Base-by-base conservation (phyloP, 2,888 invertebrate genomes). In the Sinohyriopsis cumingii region DNA sequence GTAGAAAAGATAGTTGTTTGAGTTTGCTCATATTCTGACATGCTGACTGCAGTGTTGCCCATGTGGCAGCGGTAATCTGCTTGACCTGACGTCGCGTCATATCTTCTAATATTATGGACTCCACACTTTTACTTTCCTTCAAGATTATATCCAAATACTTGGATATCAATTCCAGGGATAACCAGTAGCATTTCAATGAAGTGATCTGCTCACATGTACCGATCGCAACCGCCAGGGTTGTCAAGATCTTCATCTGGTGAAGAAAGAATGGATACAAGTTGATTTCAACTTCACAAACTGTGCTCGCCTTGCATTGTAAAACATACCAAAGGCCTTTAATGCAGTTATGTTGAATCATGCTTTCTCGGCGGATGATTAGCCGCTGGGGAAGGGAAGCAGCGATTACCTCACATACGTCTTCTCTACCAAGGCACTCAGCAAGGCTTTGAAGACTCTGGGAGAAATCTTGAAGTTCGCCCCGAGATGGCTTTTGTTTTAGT, bases 31-130 rank as follows among this genome's bases (percentile, higher is more conserved):
- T 84, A 65, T 79, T 78, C 56, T 74, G 65, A 65, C 86, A 82
- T 9, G 84, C 83, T 20, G 78, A 77, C 65, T 84, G 84, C 22
- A 88, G 70, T 28, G 84, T 80, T 2, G 83, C 81, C 84, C 86
- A 87, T 18, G 85, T 83, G n/a, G 77, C 78, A 9, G 86, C 85
- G n/a, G 82, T 68, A 3, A 85, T 70, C 1, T 73, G 69, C 28
- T 80, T 80, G 0, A 66, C 62, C 7, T 71, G 69, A 45, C 73
- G 72, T 24, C 75, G 69, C 24, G 65, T 72, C 45, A 79, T 78
- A 24, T 80, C 75, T 53, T 77, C 77, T 9, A 86, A 63, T 7
- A 75, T 72, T 28, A 87, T 70, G 9, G 67, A 78, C 18, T 77
- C 70, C 18, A 87, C 68, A 2, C 77, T 65, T 54, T 73, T 59